Conservation (phyloP, 2,888 invertebrate genomes). For the Augiades crinisus region DNA sequence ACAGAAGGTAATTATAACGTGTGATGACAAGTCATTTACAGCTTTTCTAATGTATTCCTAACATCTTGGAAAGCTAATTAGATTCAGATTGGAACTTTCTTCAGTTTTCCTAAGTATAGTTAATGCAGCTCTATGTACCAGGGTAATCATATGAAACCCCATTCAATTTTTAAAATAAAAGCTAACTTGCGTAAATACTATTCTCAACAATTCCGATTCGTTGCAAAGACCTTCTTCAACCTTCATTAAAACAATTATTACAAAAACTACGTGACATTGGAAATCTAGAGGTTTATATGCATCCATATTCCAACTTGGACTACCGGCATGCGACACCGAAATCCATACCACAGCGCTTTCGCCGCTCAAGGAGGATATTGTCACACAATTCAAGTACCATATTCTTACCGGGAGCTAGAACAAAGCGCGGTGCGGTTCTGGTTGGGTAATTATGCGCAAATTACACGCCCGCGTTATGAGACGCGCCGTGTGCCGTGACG, state of each 20-base stretch:
- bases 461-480: conserved; percentile 6
- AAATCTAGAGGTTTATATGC: no score
- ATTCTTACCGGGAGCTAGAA: neutral
- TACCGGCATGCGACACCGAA: no score
- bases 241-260: no score
- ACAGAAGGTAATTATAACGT: neutral
- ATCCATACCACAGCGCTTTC: no score
- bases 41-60: conserved; percentile 29
- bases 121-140: neutral
- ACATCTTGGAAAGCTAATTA: conserved; percentile 22
- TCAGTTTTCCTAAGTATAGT: neutral
- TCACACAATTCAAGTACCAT: neutral
- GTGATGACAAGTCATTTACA: conserved; percentile 10
- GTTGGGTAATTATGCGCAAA: conserved; percentile 21
- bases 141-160: neutral
- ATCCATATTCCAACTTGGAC: no score
- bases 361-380: no score
- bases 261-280: no score
- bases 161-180: neutral
- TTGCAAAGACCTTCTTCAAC: no score
- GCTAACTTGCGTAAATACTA: no score
- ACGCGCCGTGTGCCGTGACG: conserved; percentile 5
- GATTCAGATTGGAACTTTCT: neutral
- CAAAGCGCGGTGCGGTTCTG: conserved; percentile 1
- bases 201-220: no score